phyloP scores from a whole-genome alignment of 2,113 vertebrate species.

The Uria lomvia region DNA sequence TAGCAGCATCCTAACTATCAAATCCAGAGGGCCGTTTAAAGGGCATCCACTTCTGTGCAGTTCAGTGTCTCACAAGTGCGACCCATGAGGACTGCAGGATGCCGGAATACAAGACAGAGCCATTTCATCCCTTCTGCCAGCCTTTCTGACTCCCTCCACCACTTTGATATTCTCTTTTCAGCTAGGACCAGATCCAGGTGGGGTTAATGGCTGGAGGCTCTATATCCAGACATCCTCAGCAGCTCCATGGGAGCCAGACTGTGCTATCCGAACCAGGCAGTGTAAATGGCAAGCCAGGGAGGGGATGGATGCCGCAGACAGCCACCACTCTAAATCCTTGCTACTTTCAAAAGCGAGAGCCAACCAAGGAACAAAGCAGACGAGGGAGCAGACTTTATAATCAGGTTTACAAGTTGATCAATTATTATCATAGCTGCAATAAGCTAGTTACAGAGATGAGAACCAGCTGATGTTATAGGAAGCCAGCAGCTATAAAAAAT shows the following conservation, averaged over 20 bases:
- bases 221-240: neutral
- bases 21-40: neutral
- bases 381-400: neutral
- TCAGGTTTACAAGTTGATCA: slow-evolving; percentile 10
- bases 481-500: neutral
- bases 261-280: accelerated
- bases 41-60: neutral
- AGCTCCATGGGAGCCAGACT: neutral
- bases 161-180: neutral
- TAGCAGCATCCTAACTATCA: neutral
- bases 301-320: neutral
- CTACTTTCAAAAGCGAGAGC: neutral
- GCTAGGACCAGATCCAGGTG: neutral
- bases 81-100: neutral
- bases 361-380: neutral
- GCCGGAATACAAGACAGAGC: neutral
- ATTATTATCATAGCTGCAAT: neutral
- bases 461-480: neutral
- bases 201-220: neutral
- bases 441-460: slow-evolving; percentile 1
- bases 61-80: neutral
- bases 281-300: neutral
- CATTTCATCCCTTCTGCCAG: neutral
- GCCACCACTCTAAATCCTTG: neutral
- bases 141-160: neutral